phyloP scores from a whole-genome alignment of 1,140 invertebrate genomes.

The Lucilia cuprina region DNA sequence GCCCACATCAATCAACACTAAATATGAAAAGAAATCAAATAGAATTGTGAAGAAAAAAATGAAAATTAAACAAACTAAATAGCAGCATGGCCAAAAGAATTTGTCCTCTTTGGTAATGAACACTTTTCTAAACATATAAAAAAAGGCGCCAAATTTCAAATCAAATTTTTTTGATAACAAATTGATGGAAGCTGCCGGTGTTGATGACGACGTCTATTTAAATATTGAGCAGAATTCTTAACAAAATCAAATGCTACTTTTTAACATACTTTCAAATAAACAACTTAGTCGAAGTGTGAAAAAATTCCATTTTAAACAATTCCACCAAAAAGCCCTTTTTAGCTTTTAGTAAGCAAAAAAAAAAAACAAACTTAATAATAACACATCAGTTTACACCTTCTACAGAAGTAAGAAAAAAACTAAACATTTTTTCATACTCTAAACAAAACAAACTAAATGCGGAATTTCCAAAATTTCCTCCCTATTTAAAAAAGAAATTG shows the following conservation, averaged over 20 bases:
- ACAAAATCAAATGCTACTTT: neutral
- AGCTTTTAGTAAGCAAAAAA: too few species aligned
- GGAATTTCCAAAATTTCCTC: slow-evolving; percentile 1
- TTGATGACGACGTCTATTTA: neutral
- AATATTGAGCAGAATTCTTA: neutral
- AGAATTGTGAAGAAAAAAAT: neutral
- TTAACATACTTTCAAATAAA: slow-evolving; percentile 4
- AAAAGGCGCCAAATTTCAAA: neutral
- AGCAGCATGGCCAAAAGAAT: neutral
- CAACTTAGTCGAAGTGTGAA: neutral
- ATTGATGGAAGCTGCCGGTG: neutral
- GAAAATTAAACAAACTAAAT: neutral
- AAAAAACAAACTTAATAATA: neutral
- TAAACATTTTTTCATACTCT: neutral
- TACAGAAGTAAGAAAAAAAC: neutral
- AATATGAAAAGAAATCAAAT: neutral
- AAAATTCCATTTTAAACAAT: neutral
- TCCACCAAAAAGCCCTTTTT: neutral
- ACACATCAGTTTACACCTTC: slow-evolving; percentile 18
- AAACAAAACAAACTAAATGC: neutral
- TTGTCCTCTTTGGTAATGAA: neutral
- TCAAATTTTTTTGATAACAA: neutral
- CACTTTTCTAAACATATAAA: neutral
- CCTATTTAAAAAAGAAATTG: neutral
- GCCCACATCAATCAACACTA: neutral